Conservation (phyloP, 2,888 invertebrate species). For the Phyllotreta cruciferae region DNA sequence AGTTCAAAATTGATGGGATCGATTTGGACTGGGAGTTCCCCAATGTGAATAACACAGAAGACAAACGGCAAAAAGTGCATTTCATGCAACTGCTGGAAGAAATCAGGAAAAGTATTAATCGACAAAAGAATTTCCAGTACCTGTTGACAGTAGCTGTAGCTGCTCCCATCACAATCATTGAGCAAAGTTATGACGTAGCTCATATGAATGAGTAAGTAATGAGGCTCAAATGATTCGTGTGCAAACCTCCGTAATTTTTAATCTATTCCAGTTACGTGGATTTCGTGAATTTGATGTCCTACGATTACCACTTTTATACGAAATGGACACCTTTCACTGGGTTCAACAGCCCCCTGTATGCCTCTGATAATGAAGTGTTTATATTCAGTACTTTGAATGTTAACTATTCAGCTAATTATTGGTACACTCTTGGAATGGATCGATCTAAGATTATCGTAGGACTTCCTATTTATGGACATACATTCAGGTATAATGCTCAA, state of each 20-base stretch:
- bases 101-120: conserved; percentile 71
- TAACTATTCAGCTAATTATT: conserved; percentile 82
- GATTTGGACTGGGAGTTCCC: conserved; percentile 92
- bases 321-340: conserved; percentile 82
- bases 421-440: conserved; percentile 77
- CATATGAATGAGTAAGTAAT: conserved; percentile 74
- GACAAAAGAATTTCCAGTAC: conserved; percentile 63
- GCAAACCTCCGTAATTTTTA: background rate
- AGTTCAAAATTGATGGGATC: conserved; percentile 70
- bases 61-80: conserved; percentile 70
- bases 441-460: conserved; percentile 81
- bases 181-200: conserved; percentile 78
- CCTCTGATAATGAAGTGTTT: conserved; percentile 66
- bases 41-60: conserved; percentile 56
- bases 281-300: conserved; percentile 89
- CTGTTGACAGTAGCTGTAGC: conserved; percentile 81
- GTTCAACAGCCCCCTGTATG: conserved; percentile 81
- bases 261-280: conserved; percentile 70
- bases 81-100: conserved; percentile 78
- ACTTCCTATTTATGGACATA: conserved; percentile 87
- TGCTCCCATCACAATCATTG: conserved; percentile 77
- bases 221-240: background rate
- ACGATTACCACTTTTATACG: conserved; percentile 85
- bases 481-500: conserved; percentile 74
- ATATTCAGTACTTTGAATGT: conserved; percentile 77